phyloP scores from a whole-genome alignment of 2,888 invertebrate species.

The Drosophila mercatorum region DNA sequence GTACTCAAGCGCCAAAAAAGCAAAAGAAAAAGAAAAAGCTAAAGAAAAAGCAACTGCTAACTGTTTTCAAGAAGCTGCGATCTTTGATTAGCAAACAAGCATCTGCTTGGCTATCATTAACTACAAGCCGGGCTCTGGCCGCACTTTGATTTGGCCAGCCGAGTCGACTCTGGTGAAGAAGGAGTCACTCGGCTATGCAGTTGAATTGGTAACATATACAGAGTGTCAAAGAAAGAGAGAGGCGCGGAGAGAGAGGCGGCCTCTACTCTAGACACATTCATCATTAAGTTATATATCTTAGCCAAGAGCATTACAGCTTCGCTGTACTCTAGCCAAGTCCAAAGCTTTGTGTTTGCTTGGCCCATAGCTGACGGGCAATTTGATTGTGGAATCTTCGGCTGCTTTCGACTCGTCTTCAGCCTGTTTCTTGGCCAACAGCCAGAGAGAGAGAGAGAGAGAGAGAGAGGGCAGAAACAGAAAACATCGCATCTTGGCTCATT shows the following conservation, averaged over 20 bases:
- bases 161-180: constrained; percentile 4
- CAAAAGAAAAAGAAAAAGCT: too few relatives aligned
- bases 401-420: constrained; percentile 49
- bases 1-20: constrained; percentile 54
- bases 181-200: constrained; percentile 5
- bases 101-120: constrained; percentile 61
- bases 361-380: constrained; percentile 77
- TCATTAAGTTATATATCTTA: background rate
- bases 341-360: constrained; percentile 65
- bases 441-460: too few relatives aligned
- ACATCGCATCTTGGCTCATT: constrained; percentile 63
- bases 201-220: background rate
- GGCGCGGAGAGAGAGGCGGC: too few relatives aligned
- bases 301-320: constrained; percentile 49
- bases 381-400: constrained; percentile 69
- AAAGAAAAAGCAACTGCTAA: constrained; percentile 53
- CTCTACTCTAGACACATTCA: background rate
- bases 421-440: constrained; percentile 48
- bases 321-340: background rate
- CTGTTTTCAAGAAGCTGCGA: constrained; percentile 71
- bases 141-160: constrained; percentile 58
- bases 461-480: constrained; percentile 15
- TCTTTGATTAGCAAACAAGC: constrained; percentile 79
- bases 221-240: too few relatives aligned
- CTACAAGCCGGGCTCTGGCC: constrained; percentile 45